Evolutionary conservation across 2,888 invertebrate genomes (phyloP).

Genomic region (Adela reaumurella): DNA sequence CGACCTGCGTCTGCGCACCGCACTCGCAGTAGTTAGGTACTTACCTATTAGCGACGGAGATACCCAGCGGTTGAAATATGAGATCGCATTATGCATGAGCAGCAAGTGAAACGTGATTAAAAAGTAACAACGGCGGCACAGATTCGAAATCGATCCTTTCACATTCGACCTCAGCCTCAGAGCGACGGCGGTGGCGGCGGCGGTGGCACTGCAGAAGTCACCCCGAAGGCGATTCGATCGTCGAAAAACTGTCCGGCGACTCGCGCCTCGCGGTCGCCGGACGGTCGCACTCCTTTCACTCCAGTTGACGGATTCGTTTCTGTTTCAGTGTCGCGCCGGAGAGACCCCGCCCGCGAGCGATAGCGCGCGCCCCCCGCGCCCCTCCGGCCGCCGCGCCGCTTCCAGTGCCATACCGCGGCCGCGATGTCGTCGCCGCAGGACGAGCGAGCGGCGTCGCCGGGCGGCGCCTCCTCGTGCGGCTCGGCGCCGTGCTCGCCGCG

Average conservation of each 20-base stretch:
- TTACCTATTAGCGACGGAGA: too few relatives aligned
- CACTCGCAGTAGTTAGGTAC: too few relatives aligned
- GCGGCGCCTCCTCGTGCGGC: slow-evolving; percentile 46
- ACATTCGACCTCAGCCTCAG: not conserved
- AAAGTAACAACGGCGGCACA: not conserved
- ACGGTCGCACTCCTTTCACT: not conserved
- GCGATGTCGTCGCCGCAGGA: slow-evolving; percentile 20
- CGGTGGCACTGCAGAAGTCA: not conserved
- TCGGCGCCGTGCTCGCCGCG: slow-evolving; percentile 57
- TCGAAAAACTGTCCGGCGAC: not conserved
- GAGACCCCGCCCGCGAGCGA: slow-evolving; percentile 13
- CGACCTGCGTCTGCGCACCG: too few relatives aligned
- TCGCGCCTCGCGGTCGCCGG: not conserved
- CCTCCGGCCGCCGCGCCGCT: slow-evolving; percentile 36
- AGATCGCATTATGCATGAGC: too few relatives aligned
- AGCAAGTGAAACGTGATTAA: not conserved
- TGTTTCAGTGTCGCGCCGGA: not conserved
- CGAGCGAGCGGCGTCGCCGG: slow-evolving; percentile 43
- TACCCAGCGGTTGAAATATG: too few relatives aligned
- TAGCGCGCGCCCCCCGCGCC: slow-evolving; percentile 23
- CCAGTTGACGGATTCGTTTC: not conserved
- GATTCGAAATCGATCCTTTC: not conserved
- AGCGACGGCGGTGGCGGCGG: not conserved
- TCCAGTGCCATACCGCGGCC: slow-evolving; percentile 25
- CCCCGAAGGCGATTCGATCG: not conserved